Evolutionary conservation across 2,113 vertebrate genomes (phyloP), one percentile per base, ranked within the genome.

Genomic region (Trachemys scripta): DNA sequence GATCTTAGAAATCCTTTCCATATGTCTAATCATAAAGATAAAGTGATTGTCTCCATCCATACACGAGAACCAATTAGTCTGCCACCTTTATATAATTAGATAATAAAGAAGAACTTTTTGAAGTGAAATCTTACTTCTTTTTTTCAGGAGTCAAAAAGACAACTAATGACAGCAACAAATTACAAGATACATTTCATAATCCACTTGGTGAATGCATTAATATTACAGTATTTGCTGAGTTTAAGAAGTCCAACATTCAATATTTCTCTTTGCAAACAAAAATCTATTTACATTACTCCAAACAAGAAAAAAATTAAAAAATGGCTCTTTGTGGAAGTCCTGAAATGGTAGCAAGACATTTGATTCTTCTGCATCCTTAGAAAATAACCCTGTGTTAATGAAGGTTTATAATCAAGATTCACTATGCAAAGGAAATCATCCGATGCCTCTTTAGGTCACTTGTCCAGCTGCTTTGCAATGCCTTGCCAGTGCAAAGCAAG

Each of bases 1-100:
- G 96, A 98, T 97, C 97, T 98, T 96, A 98, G 93, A 96, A 97
- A 98, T 97, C 95, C 94, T 97, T 97, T 97, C 97, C 97, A 97
- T 97, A 97, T 98, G 96, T 97, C 96, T 97, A 95, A 93, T 97
- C 95, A 97, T 96, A 96, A 98, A 97, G 96, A 95, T 91, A 95
- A 97, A 97, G 96, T 97, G 97, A 97, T 96, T 98, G 96, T 96
- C 96, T 96, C 96, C 95, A 97, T 96, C 97, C 94, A 97, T 97
- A 96, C 94, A 94, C 79, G 91, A 96, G 87, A 91, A 96, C 96
- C 97, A 97, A 97, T 96, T 97, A 97, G 96, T 96, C 95, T 96
- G 97, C 92, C 96, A 96, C 96, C 96, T 97, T 96, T 97, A 95
- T 98, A 97, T 97, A 98, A 98, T 97, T 98, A 98, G 95, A 92